Evolutionary conservation across 2,113 vertebrate species (phyloP).

Genomic region (Diadophis punctatus): DNA sequence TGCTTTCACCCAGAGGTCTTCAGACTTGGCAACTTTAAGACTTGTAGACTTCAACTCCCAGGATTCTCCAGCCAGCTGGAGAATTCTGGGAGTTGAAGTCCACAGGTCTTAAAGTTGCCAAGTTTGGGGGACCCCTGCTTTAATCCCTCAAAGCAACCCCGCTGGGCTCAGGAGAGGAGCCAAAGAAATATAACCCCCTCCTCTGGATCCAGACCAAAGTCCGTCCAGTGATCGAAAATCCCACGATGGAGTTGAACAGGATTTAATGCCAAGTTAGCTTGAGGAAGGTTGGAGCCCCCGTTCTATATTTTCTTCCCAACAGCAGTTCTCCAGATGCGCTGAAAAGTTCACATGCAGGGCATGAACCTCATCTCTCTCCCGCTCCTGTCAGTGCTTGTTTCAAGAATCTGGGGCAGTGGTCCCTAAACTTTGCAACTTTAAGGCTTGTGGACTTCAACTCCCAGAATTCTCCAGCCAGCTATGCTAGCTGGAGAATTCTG

Average conservation of each 20-base stretch:
- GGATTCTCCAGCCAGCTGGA: too few relatives aligned
- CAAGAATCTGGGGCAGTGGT: background rate
- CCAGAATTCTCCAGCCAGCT: too few relatives aligned
- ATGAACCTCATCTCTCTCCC: background rate
- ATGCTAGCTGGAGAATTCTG: too few relatives aligned
- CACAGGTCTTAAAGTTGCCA: too few relatives aligned
- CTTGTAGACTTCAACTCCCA: too few relatives aligned
- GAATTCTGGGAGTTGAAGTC: too few relatives aligned
- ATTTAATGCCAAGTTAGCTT: background rate
- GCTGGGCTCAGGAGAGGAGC: background rate
- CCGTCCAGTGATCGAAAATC: background rate
- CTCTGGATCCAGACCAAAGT: background rate
- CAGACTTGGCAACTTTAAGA: too few relatives aligned
- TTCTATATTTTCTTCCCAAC: background rate
- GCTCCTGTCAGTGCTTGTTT: background rate
- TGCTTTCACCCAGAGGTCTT: background rate
- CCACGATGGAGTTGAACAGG: background rate
- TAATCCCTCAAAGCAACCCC: background rate
- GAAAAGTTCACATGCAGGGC: background rate
- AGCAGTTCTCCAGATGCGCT: background rate
- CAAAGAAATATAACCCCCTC: background rate
- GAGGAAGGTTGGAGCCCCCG: background rate
- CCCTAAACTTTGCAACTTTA: too few relatives aligned
- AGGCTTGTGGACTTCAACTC: too few relatives aligned
- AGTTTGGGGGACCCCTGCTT: too few relatives aligned